Evolutionary conservation across 2,797 vertebrate genomes (phyloP), one percentile per base, ranked within the genome.

Genomic region (Podarcis siculus): DNA sequence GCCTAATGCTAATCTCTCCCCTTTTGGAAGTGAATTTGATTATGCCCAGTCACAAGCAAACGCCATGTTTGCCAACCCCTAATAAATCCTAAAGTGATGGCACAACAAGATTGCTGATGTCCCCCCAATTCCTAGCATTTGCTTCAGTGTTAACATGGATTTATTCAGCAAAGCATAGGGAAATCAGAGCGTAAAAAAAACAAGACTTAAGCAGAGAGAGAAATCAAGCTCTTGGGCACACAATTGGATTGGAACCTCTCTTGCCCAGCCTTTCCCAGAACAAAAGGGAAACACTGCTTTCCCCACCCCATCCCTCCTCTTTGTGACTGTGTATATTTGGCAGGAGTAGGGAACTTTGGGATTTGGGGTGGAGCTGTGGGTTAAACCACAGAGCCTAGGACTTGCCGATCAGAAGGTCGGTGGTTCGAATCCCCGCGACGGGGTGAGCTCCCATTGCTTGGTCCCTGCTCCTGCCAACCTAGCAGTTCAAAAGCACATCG

Each of bases 131-230:
- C 84, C 45, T 42, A 92, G 90, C 83, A 89, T 94, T 96, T 93
- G 58, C 87, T 95, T 95, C 90, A 87, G 1, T 15, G 64, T 42
- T 81, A 88, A 86, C 35, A 1, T 35, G 67, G 88, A 96, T 94
- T 95, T 95, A 95, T 95, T 93, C 87, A 93, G 90, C 89, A 94
- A 89, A 0, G 1, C 95, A 72, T 77, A 93, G 69, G 86, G 90
- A 93, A 96, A 91, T 91, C 37, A 72, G 88, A n/a, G 91, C 82
- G 92, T 93, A 95, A 95, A 96, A 96, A 94, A 93, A 89, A 69
- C 37, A 94, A 55, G 49, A 55, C 13, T 84, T 93, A 91, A 95
- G 94, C 86, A 91, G 71, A 93, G 94, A 93, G 93, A 94, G 95
- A 95, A 94, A 94, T 95, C 90, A 94, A 94, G 89, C 79, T 71